Evolutionary conservation across 2,113 vertebrate species (phyloP), one percentile per base, ranked within the genome.

Genomic region (Lophotis ruficrista): DNA sequence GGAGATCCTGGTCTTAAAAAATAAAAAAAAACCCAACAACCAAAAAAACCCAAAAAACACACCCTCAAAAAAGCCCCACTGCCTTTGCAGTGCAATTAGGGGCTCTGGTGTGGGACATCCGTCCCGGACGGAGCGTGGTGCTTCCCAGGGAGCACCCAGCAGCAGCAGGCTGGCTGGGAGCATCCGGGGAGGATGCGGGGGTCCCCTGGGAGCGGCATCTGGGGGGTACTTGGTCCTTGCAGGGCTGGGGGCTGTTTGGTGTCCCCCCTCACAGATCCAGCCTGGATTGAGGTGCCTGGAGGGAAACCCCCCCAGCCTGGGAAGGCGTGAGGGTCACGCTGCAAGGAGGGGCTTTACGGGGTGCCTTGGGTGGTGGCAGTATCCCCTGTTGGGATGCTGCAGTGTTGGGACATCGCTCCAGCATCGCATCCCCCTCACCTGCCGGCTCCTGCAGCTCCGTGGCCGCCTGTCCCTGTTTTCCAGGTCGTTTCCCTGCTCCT

Each of bases 1-100:
- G 95, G 94, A 90, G 94, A 95, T 88, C 76, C 93, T 93, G 70
- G 13, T 72, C 76, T 86, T 41, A 16, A 61, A 71, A 65, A 61
- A 53, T 35, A 35, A 68, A 31, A n/a, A 30, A 21, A 11, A 33
- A 22, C 19, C 37, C n/a, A n/a, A 25, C 19, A 53, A 7, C 10
- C 45, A 47, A 47, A 43, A 43, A 15, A 43, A 43, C 19, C 31
- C 14, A 3, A 5, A 78, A 69, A 35, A 22, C 27, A 80, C 56
- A 57, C 20, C 28, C 24, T 61, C 25, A 15, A 20, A 77, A 66
- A 62, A 66, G 8, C 33, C n/a, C 89, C 2, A 3, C 38, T 79
- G 61, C 62, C 61, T 80, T 69, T 73, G 27, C 64, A 37, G 50
- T 54, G 68, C 4, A 37, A 35, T 16, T 45, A 7, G 2, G 23